A percentile compares a stretch with the other conserved stretches of the same genome.
Conservation (phyloP, 37 sponge, comb jelly and placozoan species). For the Diacarnus erythraeanus region DNA sequence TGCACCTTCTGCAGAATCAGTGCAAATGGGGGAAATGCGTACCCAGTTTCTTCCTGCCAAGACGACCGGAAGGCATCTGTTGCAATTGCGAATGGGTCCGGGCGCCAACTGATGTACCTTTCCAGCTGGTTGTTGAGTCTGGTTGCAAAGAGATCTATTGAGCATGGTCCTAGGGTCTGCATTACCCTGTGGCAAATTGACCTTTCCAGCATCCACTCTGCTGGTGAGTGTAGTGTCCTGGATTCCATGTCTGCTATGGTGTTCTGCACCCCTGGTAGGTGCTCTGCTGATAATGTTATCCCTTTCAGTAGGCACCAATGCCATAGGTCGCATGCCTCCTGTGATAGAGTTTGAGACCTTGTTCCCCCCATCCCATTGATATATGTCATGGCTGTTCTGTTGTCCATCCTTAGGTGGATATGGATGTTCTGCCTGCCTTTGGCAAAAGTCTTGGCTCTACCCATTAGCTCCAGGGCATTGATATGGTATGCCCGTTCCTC, state of each 20-base stretch:
- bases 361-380: constrained; percentile 61
- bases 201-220: constrained; percentile 42
- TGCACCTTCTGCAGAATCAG: constrained; percentile 49
- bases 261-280: constrained; percentile 46
- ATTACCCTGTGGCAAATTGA: not conserved
- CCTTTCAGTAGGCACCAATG: constrained; percentile 50
- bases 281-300: constrained; percentile 36
- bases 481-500: constrained; percentile 46
- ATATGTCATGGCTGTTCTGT: constrained; percentile 39
- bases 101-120: constrained; percentile 45
- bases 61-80: constrained; percentile 32
- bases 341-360: not conserved
- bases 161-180: constrained; percentile 13
- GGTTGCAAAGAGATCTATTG: constrained; percentile 50
- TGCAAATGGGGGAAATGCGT: constrained; percentile 64
- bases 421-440: constrained; percentile 15
- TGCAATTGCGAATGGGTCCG: constrained; percentile 42
- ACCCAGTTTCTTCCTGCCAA: constrained; percentile 26
- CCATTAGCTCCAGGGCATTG: constrained; percentile 55
- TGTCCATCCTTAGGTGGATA: constrained; percentile 41
- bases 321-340: constrained; percentile 32
- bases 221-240: too few relatives aligned
- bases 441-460: constrained; percentile 37
- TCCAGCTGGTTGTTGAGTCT: constrained; percentile 51
- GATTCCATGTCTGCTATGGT: constrained; percentile 30